These are phyloP conservation scores for Ispidina picta DNA, from an alignment of 2,797 vertebrate species.

Conservation along the genomic window DNA sequence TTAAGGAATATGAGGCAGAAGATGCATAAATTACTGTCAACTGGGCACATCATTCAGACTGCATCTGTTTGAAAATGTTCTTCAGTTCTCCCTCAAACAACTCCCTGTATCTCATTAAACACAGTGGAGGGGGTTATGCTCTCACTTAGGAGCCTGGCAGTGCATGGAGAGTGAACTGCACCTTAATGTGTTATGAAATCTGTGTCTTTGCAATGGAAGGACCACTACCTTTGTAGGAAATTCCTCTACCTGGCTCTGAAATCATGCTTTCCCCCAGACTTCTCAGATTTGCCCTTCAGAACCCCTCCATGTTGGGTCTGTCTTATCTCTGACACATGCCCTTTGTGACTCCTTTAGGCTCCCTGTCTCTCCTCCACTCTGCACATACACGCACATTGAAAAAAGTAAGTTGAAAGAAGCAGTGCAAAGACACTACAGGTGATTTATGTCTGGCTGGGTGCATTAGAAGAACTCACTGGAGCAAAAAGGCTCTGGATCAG, in stretches of 20 bases:
- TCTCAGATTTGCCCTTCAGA: neutral
- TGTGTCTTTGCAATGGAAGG: neutral
- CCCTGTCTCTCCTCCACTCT: neutral
- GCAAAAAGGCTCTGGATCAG: neutral
- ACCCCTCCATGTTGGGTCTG: rapidly evolving
- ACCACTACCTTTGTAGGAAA: neutral
- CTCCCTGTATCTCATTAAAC: neutral
- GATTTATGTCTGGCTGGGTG: neutral
- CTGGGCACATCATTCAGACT: neutral
- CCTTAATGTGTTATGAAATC: neutral
- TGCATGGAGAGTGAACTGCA: neutral
- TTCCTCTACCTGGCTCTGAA: neutral
- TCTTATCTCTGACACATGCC: neutral
- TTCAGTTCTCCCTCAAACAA: neutral
- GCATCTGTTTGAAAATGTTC: neutral
- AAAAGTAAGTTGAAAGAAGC: neutral
- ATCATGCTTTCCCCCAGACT: neutral
- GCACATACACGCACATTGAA: neutral
- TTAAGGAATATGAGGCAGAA: neutral
- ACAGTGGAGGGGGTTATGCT: neutral
- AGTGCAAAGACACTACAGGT: neutral
- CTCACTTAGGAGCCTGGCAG: neutral
- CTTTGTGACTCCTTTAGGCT: neutral
- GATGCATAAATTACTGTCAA: neutral
- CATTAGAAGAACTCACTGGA: neutral